A percentile compares a stretch with the other conserved stretches of the same genome.
Conservation (phyloP, 2,113 vertebrate genomes). For the Scopus umbretta region DNA sequence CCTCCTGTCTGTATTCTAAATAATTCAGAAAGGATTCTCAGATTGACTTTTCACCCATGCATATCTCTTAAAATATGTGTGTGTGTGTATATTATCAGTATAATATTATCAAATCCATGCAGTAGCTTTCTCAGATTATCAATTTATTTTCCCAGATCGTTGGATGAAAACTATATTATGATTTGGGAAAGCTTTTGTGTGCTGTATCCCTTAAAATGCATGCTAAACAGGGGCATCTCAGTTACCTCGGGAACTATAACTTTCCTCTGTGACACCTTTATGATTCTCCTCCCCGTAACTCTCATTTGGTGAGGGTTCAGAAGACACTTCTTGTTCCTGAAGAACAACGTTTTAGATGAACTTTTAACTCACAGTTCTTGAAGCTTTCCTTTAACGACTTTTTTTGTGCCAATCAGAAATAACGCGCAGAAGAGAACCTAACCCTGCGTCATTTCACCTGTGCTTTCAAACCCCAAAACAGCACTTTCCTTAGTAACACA, state of each 20-base stretch:
- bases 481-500: accelerated
- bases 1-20: constrained; percentile 49
- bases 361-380: neutral
- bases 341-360: neutral
- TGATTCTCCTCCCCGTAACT: neutral
- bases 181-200: neutral
- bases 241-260: neutral
- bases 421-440: neutral
- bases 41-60: neutral
- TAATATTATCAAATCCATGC: neutral
- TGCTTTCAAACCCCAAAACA: neutral
- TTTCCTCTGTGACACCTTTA: neutral
- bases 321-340: neutral
- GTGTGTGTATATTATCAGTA: neutral
- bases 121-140: neutral
- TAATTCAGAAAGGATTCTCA: constrained; percentile 54
- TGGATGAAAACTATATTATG: neutral
- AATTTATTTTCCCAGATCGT: neutral
- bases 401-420: neutral
- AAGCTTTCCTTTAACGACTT: neutral
- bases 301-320: neutral
- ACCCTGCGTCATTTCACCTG: neutral
- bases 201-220: neutral
- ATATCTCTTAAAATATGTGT: neutral
- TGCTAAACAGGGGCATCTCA: neutral